These are phyloP conservation scores for Agapostemon virescens DNA, from an alignment of 2,888 invertebrate genomes.

Conservation along the genomic window DNA sequence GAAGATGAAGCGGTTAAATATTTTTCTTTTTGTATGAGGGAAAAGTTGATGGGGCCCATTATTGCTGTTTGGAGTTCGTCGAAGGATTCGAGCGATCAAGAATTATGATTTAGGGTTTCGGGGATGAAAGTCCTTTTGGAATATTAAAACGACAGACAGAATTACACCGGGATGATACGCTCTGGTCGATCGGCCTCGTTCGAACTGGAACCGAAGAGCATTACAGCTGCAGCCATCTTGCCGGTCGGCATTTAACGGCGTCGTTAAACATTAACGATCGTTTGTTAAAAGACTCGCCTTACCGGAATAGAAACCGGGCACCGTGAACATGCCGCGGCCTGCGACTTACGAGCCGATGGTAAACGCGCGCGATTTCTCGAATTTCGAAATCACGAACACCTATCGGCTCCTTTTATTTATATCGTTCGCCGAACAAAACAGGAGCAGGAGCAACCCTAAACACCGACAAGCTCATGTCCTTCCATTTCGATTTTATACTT, in stretches of 20 bases:
- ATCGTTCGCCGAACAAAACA: background rate
- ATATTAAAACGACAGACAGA: conserved; percentile 4
- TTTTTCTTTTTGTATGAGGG: background rate
- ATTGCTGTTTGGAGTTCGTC: background rate
- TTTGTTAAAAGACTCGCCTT: conserved; percentile 73
- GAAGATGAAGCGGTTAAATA: background rate
- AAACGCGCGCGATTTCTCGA: conserved; percentile 45
- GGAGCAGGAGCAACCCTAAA: background rate
- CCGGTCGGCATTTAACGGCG: conserved; percentile 73
- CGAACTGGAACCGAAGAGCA: conserved; percentile 60
- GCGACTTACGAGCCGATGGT: conserved; percentile 51
- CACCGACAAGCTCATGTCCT: background rate
- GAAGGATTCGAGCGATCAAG: background rate
- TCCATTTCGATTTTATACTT: background rate
- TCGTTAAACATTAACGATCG: conserved; percentile 76
- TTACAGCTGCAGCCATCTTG: conserved; percentile 78
- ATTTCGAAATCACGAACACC: conserved; percentile 12
- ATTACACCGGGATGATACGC: conserved; percentile 30
- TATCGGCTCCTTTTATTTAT: background rate
- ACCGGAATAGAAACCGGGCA: conserved; percentile 73
- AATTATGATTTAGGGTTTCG: background rate
- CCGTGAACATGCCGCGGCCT: conserved; percentile 50
- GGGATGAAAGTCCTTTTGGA: background rate
- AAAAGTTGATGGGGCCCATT: background rate
- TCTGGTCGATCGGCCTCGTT: conserved; percentile 32